Conservation (phyloP, 2,113 vertebrate species). For the Apteryx mantelli region DNA sequence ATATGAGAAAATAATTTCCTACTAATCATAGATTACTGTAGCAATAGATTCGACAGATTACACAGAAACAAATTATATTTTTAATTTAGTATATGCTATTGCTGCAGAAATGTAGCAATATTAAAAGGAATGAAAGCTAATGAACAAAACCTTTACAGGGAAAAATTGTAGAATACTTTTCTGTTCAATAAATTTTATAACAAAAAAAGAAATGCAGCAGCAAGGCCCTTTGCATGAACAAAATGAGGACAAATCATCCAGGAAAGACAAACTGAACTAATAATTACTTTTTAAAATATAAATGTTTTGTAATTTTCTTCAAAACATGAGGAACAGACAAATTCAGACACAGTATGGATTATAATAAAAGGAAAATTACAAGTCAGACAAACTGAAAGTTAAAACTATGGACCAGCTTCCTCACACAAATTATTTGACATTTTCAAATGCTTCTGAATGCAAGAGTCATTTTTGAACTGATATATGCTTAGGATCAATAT, state of each 20-base stretch:
- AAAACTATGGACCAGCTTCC: not conserved
- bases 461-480: conserved; percentile 60
- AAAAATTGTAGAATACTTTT: not conserved
- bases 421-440: not conserved
- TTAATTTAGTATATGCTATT: not conserved
- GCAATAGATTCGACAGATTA: not conserved
- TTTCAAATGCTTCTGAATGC: conserved; percentile 19
- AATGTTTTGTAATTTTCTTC: not conserved
- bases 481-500: conserved; percentile 65
- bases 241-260: not conserved
- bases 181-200: not conserved
- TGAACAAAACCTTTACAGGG: not conserved
- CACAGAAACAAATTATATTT: not conserved
- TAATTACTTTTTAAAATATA: too few species aligned
- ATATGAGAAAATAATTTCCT: not conserved
- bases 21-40: not conserved
- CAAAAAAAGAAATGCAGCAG: not conserved
- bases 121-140: not conserved
- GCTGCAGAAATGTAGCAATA: not conserved
- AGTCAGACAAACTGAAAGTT: not conserved
- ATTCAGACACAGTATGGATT: not conserved
- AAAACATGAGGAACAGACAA: not conserved
- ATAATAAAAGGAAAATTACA: conserved; percentile 4
- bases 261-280: not conserved
- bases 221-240: not conserved